Base-by-base conservation (phyloP, 2,888 invertebrate genomes). In the Ophion obscuratus region DNA sequence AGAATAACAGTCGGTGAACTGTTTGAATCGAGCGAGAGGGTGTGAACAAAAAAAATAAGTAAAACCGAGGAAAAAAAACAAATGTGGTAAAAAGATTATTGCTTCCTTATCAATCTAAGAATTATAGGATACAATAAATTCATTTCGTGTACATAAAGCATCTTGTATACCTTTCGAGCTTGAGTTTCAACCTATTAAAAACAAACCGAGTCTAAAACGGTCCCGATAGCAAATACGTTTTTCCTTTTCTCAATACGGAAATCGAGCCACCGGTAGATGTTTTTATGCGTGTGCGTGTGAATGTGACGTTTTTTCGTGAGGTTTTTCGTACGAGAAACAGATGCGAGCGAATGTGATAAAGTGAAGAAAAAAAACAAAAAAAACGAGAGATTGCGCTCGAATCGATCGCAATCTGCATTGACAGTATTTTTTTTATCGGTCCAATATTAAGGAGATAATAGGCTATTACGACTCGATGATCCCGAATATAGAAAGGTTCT, bases 81-180 rank as follows among this genome's bases (percentile, higher is more conserved):
- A 73, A 67, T 89, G 88, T 90, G 88, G 90, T 91, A 90, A 92
- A 92, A 92, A 92, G 92, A 92, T 92, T 87, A 92, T 91, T 92
- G 92, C 92, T 92, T 92, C 90, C 92, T 91, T 92, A 91, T 91
- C 90, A 89, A 85, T 79, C 87, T 92, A 92, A 92, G 90, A 90
- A 85, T 84, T 87, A 88, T 86, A 87, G 85, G 87, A 89, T 89
- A 90, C 90, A 88, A 91, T 90, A 90, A 91, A 86, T 83, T 84
- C 86, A 86, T 84, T 84, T 82, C 83, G 86, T 86, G 83, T 87
- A 89, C 90, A 92, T 92, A 92, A 93, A 89, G 90, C 90, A 90
- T 90, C 91, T 92, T 92, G 91, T 93, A 91, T 92, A 91, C 89
- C 92, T 83, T 80, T 75, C 77, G 75, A 86, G 74, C 76, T 80